phyloP scores from a whole-genome alignment of 2,113 vertebrate genomes.

The Lagopus muta region DNA sequence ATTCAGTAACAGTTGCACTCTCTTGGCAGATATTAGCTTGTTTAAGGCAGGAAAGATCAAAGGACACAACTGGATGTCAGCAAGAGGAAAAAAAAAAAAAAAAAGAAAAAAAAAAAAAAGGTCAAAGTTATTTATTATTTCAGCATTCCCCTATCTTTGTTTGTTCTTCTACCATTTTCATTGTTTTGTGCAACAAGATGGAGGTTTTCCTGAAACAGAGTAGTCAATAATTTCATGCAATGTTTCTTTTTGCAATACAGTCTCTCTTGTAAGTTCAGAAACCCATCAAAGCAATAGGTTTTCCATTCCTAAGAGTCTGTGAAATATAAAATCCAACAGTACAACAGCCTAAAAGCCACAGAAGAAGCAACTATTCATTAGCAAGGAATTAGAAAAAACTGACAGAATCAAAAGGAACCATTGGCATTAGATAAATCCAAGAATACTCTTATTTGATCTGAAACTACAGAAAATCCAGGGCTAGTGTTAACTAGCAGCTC shows the following conservation, averaged over 20 bases:
- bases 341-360: not conserved
- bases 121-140: slow-evolving; percentile 75
- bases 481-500: not conserved
- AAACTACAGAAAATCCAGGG: not conserved
- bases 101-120: slow-evolving; percentile 29
- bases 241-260: slow-evolving; percentile 19
- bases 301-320: not conserved
- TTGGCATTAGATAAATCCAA: not conserved
- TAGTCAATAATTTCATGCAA: slow-evolving; percentile 24
- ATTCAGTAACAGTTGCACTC: slow-evolving; percentile 60
- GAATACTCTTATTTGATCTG: not conserved
- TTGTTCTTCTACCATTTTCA: slow-evolving; percentile 51
- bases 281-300: not conserved
- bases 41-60: slow-evolving; percentile 73
- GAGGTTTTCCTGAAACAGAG: slow-evolving; percentile 33
- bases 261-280: not conserved
- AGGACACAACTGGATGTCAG: slow-evolving; percentile 58
- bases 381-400: not conserved
- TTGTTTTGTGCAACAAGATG: slow-evolving; percentile 67
- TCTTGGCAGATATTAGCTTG: slow-evolving; percentile 71
- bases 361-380: not conserved
- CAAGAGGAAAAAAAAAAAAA: not conserved
- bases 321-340: not conserved
- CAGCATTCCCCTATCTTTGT: slow-evolving; percentile 56
- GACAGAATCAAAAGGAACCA: not conserved